Percentiles rank a stretch among this genome's conserved stretches.
Conservation (phyloP, 2,797 vertebrate species). For the Streptopelia turtur region DNA sequence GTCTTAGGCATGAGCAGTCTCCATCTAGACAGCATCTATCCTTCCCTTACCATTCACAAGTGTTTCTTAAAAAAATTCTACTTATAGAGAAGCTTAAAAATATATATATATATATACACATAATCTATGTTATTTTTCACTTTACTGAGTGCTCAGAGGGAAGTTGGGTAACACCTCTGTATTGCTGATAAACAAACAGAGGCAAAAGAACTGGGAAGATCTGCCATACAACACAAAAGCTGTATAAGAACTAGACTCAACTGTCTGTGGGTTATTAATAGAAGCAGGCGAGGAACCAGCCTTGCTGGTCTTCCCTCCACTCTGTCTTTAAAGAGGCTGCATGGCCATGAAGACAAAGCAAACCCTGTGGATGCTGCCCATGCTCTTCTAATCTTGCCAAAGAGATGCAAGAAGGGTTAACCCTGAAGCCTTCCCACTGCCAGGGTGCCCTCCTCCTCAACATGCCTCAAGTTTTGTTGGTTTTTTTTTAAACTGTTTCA, state of each 20-base stretch:
- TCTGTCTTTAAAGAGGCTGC: background rate
- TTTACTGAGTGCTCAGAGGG: background rate
- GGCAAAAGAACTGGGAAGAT: background rate
- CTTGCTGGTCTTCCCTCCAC: background rate
- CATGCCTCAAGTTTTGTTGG: background rate
- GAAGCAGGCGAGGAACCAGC: background rate
- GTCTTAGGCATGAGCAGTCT: background rate
- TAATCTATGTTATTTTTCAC: background rate
- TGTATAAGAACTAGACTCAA: background rate
- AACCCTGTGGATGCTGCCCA: background rate
- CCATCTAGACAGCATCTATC: background rate
- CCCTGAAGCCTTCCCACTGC: background rate
- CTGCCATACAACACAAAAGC: background rate
- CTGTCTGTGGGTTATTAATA: background rate
- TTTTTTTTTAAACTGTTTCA: constrained; percentile 32
- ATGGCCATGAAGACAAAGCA: background rate
- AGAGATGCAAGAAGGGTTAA: background rate
- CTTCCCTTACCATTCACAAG: background rate
- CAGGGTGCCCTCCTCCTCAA: constrained; percentile 24
- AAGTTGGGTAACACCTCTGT: background rate
- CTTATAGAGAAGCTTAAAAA: background rate
- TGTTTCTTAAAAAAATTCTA: background rate
- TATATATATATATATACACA: too few species aligned
- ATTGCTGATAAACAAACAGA: background rate
- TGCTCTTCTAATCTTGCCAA: background rate